Conservation (phyloP, 1,140 invertebrate genomes). For the Conopomorpha cramerella region DNA sequence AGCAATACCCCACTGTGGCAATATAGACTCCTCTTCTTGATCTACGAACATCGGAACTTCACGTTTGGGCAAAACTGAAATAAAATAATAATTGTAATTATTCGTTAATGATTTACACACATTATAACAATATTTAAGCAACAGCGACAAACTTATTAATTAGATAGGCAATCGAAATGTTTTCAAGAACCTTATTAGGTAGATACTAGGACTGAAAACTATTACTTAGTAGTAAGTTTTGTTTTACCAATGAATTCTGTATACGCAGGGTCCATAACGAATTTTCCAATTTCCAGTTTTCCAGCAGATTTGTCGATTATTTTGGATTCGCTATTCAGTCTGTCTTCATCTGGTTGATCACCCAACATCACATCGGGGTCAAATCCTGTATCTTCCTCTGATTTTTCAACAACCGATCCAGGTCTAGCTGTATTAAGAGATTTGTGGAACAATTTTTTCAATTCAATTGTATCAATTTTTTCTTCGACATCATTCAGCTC, state of each 20-base stretch:
- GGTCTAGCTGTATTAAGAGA: conserved; percentile 64
- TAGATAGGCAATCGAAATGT: too few species aligned
- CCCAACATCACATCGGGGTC: conserved; percentile 48
- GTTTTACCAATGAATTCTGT: conserved; percentile 89
- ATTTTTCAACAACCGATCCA: conserved; percentile 42
- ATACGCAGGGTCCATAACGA: conserved; percentile 80
- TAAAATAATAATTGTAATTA: conserved; percentile 8
- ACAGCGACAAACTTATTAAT: too few species aligned
- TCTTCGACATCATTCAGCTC: conserved; percentile 77
- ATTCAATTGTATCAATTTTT: conserved; percentile 78
- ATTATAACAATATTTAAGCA: too few species aligned
- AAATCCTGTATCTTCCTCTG: conserved; percentile 26
- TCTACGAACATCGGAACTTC: conserved; percentile 65
- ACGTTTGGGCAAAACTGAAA: conserved; percentile 73
- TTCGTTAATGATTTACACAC: too few species aligned
- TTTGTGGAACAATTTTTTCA: conserved; percentile 82
- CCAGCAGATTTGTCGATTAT: conserved; percentile 60
- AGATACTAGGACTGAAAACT: too few species aligned
- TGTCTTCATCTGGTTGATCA: conserved; percentile 60
- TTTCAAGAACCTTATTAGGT: too few species aligned
- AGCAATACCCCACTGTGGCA: conserved; percentile 92
- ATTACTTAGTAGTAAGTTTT: too few species aligned
- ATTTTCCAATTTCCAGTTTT: conserved; percentile 75
- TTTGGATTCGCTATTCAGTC: conserved; percentile 56
- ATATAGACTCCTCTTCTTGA: conserved; percentile 73